Evolutionary conservation across 2,113 vertebrate genomes (phyloP).

Genomic region (Phaethon lepturus): DNA sequence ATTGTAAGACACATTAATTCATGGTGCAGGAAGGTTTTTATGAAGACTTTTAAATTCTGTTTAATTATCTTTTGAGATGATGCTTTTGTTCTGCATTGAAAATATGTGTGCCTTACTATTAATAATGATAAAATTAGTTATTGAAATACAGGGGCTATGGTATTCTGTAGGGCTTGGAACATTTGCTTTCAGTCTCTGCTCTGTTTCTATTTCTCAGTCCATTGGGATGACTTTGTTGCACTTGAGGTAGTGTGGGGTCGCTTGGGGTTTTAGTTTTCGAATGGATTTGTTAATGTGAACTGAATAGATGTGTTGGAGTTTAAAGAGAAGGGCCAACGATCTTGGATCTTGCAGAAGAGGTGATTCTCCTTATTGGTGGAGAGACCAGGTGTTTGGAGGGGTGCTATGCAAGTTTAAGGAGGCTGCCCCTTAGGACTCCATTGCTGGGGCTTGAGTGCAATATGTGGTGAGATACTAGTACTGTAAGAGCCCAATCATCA

Average conservation of each 20-base stretch:
- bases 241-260: not conserved
- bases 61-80: not conserved
- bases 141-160: not conserved
- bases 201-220: not conserved
- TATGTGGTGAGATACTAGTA: not conserved
- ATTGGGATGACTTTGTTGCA: not conserved
- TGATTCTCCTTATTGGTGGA: not conserved
- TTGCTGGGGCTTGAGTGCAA: not conserved
- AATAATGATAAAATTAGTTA: not conserved
- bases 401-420: not conserved
- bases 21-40: not conserved
- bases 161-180: not conserved
- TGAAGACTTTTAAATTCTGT: not conserved
- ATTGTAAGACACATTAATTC: not conserved
- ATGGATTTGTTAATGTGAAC: not conserved
- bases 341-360: not conserved
- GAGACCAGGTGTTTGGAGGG: not conserved
- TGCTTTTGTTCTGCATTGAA: constrained; percentile 1
- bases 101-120: not conserved
- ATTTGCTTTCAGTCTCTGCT: not conserved
- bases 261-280: not conserved
- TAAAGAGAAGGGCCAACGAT: not conserved
- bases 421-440: not conserved
- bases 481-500: not conserved
- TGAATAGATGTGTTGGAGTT: not conserved